Evolutionary conservation across 2,113 vertebrate genomes (phyloP).

Genomic region (Eulemur macaco): DNA sequence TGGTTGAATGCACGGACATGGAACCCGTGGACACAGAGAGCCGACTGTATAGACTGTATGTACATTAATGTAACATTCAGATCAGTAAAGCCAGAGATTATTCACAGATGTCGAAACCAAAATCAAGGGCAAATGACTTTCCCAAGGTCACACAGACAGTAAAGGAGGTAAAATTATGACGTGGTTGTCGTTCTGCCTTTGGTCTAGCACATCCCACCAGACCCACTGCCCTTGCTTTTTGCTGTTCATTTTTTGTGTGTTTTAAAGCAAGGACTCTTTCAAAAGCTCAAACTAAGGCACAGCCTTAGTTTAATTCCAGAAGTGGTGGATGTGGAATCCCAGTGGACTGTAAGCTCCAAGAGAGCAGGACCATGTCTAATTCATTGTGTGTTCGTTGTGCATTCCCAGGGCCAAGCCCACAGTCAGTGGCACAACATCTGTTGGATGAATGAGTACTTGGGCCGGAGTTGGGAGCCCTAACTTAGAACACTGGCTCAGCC

Average conservation of each 20-base stretch:
- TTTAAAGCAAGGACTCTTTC: constrained; percentile 26
- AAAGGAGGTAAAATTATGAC: not conserved
- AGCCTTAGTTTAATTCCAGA: not conserved
- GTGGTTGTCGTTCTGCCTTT: not conserved
- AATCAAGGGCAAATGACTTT: not conserved
- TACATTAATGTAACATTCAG: not conserved
- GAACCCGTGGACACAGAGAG: not conserved
- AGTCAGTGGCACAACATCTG: not conserved
- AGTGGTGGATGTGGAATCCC: not conserved
- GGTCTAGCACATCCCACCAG: not conserved
- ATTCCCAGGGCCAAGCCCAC: fast-evolving
- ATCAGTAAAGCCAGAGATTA: not conserved
- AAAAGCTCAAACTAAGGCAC: not conserved
- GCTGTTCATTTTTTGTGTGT: not conserved
- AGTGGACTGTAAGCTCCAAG: not conserved
- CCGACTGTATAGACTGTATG: not conserved
- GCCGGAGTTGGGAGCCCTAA: not conserved
- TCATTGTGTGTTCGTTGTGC: not conserved
- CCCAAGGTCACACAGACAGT: not conserved
- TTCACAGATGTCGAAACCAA: not conserved
- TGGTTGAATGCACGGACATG: not conserved
- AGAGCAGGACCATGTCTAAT: not conserved
- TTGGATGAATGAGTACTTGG: not conserved
- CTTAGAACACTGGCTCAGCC: not conserved
- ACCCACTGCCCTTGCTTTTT: not conserved